These are phyloP conservation scores for Alethe castanea DNA, from an alignment of 2,113 vertebrate species.

Conservation along the genomic window DNA sequence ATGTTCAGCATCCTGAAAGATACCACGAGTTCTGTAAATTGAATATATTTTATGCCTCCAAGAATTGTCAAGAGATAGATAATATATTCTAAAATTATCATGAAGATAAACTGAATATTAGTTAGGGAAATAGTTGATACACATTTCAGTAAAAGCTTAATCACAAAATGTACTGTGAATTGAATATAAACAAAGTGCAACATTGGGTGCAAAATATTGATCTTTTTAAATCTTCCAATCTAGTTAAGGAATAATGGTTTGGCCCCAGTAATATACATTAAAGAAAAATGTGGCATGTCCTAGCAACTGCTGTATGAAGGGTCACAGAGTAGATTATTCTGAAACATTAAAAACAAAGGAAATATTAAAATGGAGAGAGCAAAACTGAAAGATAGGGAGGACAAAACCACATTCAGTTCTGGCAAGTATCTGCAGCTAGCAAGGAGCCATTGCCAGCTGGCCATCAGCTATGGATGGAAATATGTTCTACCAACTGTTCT, in stretches of 20 bases:
- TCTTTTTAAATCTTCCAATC: background rate
- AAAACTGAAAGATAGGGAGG: background rate
- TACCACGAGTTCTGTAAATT: background rate
- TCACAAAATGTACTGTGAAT: background rate
- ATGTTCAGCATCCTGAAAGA: background rate
- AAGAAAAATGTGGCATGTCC: background rate
- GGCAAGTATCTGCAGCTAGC: background rate
- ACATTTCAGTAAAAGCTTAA: background rate
- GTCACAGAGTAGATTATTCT: background rate
- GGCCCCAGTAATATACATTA: background rate
- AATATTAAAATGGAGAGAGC: background rate
- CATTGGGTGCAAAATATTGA: background rate
- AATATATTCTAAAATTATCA: background rate
- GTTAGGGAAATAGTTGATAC: background rate
- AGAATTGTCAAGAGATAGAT: background rate
- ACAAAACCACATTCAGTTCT: background rate
- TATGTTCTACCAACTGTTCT: conserved; percentile 32
- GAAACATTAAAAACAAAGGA: background rate
- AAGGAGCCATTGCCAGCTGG: background rate
- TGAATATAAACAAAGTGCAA: background rate
- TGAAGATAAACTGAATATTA: background rate
- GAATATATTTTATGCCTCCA: background rate
- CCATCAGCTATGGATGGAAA: background rate
- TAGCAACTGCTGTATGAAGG: background rate
- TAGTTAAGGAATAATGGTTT: background rate